Conservation (phyloP, 2,797 vertebrate genomes). For the Odontamblyopus rebecca region DNA sequence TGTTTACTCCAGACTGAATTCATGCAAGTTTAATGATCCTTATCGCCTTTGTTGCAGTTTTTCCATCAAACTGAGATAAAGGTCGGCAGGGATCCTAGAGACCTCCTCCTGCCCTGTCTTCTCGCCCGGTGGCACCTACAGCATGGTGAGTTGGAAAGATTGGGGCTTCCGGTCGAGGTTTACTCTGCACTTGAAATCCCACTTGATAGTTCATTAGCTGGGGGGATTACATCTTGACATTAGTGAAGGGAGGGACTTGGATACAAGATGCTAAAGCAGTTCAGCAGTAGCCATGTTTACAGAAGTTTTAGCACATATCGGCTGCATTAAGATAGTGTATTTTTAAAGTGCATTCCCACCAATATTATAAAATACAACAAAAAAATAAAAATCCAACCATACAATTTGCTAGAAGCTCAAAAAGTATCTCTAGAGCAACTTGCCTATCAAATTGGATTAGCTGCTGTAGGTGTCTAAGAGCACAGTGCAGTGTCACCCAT, state of each 20-base stretch:
- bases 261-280: slow-evolving; percentile 55
- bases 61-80: slow-evolving; percentile 29
- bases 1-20: slow-evolving; percentile 16
- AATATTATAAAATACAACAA: neutral
- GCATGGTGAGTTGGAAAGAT: slow-evolving; percentile 31
- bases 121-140: slow-evolving; percentile 6
- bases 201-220: slow-evolving; percentile 60
- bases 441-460: slow-evolving; percentile 40
- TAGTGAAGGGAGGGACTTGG: slow-evolving; percentile 49
- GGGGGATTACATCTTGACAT: slow-evolving; percentile 68
- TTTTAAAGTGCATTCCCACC: neutral
- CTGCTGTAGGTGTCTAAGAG: slow-evolving; percentile 18
- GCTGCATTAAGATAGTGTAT: neutral
- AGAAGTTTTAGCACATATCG: slow-evolving; percentile 4
- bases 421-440: slow-evolving; percentile 12
- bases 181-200: slow-evolving; percentile 63
- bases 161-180: slow-evolving; percentile 40
- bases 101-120: slow-evolving; percentile 16
- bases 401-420: neutral
- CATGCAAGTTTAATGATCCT: slow-evolving; percentile 14
- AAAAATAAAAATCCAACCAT: neutral
- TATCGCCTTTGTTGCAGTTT: slow-evolving; percentile 12
- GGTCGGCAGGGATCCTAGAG: neutral
- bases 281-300: slow-evolving; percentile 52
- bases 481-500: neutral